Evolutionary conservation across 2,888 invertebrate genomes (phyloP), one percentile per base, ranked within the genome.

Genomic region (Hydropsyche betteni): DNA sequence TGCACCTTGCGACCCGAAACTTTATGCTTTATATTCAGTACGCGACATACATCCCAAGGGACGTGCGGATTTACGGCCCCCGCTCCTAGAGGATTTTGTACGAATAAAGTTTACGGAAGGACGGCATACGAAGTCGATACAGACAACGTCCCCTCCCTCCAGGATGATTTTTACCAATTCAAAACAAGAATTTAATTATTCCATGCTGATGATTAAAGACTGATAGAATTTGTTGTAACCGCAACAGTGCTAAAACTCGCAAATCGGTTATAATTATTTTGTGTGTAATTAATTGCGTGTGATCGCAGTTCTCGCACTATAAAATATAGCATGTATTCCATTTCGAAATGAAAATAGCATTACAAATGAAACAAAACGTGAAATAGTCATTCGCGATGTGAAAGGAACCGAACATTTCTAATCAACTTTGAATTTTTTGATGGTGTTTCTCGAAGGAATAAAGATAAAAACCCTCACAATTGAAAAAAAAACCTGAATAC

Each of bases 31-130:
- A 50, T 77, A 77, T 77, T 74, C 77, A 38, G 53, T 7, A 12
- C 51, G 55, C n/a, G 58, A 74, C 38, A 52, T 14, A 38, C 61
- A 75, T 68, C 44, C 44, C 44, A 44, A 36, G 77, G 68, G 73
- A 71, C 74, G 75, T 70, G 68, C 44, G 72, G 61, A 69, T 76
- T 76, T 76, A 76, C 69, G 64, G 61, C 68, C 68, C 75, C 33
- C 34, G 50, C 24, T 14, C 61, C 44, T 44, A 44, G 44, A 52
- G 68, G 14, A 44, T 74, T 69, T 74, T 38, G 69, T 50, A 7
- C 14, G 69, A 74, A 69, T 69, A 69, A 74, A 68, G 53, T 74
- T 69, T 69, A 74, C 68, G 33, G 69, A 7, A 36, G 69, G 69
- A 44, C 44, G 10, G 44, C 44, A 44, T 44, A 44, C 44, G 44